A percentile compares a stretch with the other conserved stretches of the same genome.
Conservation (phyloP, 2,113 vertebrate species). For the Prinia subflava region DNA sequence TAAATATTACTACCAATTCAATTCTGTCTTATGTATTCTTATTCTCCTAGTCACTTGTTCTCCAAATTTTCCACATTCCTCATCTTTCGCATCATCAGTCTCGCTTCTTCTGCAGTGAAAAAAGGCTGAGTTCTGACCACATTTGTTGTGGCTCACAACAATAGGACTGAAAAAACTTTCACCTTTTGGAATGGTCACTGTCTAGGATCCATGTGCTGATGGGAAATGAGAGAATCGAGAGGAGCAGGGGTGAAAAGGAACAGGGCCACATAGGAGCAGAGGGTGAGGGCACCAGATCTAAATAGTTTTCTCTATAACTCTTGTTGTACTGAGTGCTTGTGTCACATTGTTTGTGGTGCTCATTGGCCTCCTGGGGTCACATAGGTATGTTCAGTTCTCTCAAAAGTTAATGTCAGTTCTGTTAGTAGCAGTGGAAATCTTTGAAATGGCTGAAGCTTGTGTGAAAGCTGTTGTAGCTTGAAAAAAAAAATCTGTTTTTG, state of each 20-base stretch:
- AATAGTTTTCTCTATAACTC: not conserved
- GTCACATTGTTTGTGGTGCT: not conserved
- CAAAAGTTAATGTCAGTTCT: not conserved
- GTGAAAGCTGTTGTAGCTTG: not conserved
- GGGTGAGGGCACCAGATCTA: not conserved
- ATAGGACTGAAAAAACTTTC: not conserved
- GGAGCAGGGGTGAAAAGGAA: not conserved
- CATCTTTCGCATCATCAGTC: not conserved
- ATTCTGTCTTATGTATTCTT: not conserved
- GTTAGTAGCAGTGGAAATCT: not conserved
- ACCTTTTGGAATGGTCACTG: not conserved
- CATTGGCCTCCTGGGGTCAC: not conserved
- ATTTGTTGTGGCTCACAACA: not conserved
- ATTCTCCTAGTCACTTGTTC: not conserved
- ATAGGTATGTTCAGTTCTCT: not conserved
- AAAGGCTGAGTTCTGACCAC: not conserved
- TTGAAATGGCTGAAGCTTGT: not conserved
- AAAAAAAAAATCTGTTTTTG: fast-evolving
- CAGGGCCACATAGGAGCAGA: not conserved
- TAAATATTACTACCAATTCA: not conserved
- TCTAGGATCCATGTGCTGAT: not conserved
- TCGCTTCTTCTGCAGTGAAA: not conserved
- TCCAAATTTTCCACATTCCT: not conserved
- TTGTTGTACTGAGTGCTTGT: not conserved
- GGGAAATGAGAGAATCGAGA: not conserved